Conservation (phyloP, 2,888 invertebrate species). For the Polydrusus cervinus region DNA sequence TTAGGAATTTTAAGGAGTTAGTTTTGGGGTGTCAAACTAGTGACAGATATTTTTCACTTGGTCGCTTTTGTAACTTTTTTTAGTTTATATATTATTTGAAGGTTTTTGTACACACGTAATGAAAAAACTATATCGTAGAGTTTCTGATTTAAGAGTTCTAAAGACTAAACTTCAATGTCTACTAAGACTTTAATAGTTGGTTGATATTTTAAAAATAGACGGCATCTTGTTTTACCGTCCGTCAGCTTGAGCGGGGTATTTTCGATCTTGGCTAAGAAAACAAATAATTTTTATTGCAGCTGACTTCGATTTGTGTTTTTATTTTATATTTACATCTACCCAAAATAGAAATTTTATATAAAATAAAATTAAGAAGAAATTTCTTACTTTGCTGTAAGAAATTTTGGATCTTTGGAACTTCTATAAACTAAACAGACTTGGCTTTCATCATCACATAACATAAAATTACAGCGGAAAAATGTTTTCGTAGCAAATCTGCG, state of each 20-base stretch:
- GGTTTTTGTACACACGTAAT: too few species aligned
- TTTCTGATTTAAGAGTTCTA: neutral
- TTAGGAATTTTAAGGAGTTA: too few species aligned
- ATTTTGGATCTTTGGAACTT: neutral
- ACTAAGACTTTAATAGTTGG: conserved; percentile 43
- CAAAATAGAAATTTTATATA: conserved; percentile 42
- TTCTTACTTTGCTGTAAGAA: neutral
- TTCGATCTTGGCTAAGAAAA: conserved; percentile 52
- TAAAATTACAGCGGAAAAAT: too few species aligned
- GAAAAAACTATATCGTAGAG: too few species aligned
- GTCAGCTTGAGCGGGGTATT: conserved; percentile 50
- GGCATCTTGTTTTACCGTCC: conserved; percentile 42
- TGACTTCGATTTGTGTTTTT: conserved; percentile 48
- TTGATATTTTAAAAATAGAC: conserved; percentile 53
- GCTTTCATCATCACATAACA: too few species aligned
- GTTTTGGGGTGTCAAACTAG: too few species aligned
- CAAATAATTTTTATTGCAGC: conserved; percentile 51
- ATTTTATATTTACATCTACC: conserved; percentile 41
- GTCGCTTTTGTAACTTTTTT: too few species aligned
- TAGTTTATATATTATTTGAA: too few species aligned
- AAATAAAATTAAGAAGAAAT: neutral
- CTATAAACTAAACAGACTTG: neutral
- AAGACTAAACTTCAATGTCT: conserved; percentile 6
- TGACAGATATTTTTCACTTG: too few species aligned
- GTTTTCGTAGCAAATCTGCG: too few species aligned